A percentile compares a stretch with the other conserved stretches of the same genome.
Evolutionary conservation across 2,888 invertebrate genomes (phyloP).

Genomic region (Meliscaeva auricollis): DNA sequence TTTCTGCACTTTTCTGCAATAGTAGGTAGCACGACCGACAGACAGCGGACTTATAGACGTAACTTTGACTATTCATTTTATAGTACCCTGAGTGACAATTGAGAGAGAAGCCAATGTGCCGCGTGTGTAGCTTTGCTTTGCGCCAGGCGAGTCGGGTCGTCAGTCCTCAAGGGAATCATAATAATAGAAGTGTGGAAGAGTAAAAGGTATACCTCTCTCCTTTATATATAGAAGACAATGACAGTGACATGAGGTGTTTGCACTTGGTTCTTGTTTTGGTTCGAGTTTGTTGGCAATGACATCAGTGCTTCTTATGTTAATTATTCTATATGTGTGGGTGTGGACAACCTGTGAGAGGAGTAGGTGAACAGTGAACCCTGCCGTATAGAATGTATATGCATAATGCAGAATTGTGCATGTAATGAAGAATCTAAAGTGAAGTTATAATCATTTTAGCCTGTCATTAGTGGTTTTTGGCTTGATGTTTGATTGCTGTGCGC

Average conservation of each 20-base stretch:
- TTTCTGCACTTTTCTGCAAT: slow-evolving; percentile 6
- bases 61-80: slow-evolving; percentile 39
- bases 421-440: background rate
- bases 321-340: background rate
- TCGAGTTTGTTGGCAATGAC: slow-evolving; percentile 19
- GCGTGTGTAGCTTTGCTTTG: background rate
- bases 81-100: slow-evolving; percentile 44
- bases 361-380: slow-evolving; percentile 35
- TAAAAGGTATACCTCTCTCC: background rate
- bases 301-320: slow-evolving; percentile 5
- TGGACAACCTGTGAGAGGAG: slow-evolving; percentile 24
- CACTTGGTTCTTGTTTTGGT: slow-evolving; percentile 65
- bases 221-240: slow-evolving; percentile 33
- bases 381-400: background rate
- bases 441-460: background rate
- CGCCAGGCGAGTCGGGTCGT: background rate
- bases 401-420: slow-evolving; percentile 8
- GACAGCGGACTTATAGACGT: background rate
- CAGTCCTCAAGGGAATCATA: background rate
- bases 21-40: slow-evolving; percentile 41
- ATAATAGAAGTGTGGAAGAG: background rate
- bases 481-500: background rate
- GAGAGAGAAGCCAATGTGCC: slow-evolving; percentile 24
- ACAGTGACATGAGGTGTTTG: slow-evolving; percentile 60
- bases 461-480: background rate